Conservation (phyloP, 2,888 invertebrate genomes). For the Ophonus ardosiacus region DNA sequence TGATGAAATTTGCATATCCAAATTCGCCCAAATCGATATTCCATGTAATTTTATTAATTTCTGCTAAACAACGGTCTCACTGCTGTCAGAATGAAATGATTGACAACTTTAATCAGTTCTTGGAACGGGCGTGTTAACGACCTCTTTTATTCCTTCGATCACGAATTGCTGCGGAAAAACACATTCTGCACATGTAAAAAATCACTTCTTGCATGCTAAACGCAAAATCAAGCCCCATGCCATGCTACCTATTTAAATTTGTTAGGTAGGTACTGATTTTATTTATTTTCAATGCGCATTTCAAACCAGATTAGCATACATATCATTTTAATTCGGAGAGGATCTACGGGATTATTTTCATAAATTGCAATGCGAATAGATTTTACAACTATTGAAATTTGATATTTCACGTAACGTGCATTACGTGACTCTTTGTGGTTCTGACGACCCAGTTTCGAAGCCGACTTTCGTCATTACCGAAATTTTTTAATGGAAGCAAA, state of each 20-base stretch:
- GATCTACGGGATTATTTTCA: not conserved
- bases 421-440: too few relatives aligned
- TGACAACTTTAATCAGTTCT: constrained; percentile 40
- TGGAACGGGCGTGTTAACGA: constrained; percentile 29
- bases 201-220: constrained; percentile 51
- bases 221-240: not conserved
- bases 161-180: constrained; percentile 33
- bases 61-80: constrained; percentile 24
- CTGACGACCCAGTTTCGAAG: too few relatives aligned
- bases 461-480: too few relatives aligned
- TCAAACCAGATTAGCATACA: constrained; percentile 19
- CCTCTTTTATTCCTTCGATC: constrained; percentile 15
- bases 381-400: not conserved
- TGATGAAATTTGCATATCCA: not conserved
- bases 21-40: not conserved
- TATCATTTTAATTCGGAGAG: not conserved
- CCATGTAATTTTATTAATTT: constrained; percentile 26
- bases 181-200: constrained; percentile 51
- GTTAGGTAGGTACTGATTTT: not conserved
- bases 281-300: constrained; percentile 36
- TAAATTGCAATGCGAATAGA: not conserved
- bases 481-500: too few relatives aligned
- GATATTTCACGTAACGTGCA: not conserved
- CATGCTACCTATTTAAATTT: constrained; percentile 28
- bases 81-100: constrained; percentile 32